Conservation (phyloP, 2,113 vertebrate genomes). For the Hippotragus niger region DNA sequence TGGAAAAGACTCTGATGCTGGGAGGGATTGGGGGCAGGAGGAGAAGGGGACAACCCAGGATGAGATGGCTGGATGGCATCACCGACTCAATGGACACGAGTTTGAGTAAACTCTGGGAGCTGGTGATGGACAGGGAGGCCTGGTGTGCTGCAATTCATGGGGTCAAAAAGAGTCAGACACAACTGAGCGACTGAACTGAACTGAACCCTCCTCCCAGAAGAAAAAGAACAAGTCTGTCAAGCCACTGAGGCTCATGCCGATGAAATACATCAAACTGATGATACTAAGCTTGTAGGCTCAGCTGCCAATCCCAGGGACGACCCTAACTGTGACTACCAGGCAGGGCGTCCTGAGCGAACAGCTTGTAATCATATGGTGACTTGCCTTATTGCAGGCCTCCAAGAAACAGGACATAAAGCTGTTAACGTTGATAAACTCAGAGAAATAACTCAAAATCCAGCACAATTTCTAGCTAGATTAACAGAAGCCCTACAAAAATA, state of each 20-base stretch:
- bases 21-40: too few relatives aligned
- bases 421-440: background rate
- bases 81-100: too few relatives aligned
- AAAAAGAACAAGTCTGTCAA: background rate
- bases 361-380: background rate
- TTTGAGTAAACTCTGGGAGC: too few relatives aligned
- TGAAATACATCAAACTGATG: background rate
- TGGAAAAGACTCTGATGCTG: too few relatives aligned
- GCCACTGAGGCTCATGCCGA: background rate
- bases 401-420: background rate
- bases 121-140: too few relatives aligned
- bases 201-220: background rate
- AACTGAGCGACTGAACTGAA: too few relatives aligned
- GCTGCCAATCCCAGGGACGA: background rate
- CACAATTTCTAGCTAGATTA: background rate
- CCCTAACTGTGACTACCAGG: background rate
- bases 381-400: background rate
- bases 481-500: background rate
- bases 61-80: too few relatives aligned
- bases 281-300: background rate
- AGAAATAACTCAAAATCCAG: background rate
- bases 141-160: too few relatives aligned
- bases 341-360: background rate
- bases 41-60: too few relatives aligned
- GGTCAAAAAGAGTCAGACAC: accelerated